These are phyloP conservation scores for Tyria jacobaeae DNA, from an alignment of 2,888 invertebrate species.

Conservation along the genomic window DNA sequence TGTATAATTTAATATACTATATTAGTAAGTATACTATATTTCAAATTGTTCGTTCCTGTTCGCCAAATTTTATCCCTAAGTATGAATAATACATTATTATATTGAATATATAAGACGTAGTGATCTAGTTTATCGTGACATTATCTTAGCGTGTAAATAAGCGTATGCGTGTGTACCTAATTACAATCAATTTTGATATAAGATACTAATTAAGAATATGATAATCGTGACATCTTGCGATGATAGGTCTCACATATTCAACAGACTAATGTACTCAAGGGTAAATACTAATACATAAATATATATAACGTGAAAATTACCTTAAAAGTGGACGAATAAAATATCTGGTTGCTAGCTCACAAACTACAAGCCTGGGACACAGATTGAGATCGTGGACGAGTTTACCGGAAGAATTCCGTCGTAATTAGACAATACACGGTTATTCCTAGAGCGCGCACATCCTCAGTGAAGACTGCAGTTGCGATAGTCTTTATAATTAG, in stretches of 20 bases:
- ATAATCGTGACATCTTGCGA: neutral
- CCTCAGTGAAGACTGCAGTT: slow-evolving; percentile 57
- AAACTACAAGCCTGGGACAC: slow-evolving; percentile 51
- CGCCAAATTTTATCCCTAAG: too few relatives aligned
- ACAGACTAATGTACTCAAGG: neutral
- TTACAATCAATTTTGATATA: neutral
- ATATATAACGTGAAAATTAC: neutral
- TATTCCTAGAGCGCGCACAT: slow-evolving; percentile 60
- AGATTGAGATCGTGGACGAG: slow-evolving; percentile 68
- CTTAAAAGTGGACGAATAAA: slow-evolving; percentile 15
- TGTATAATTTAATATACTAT: too few relatives aligned
- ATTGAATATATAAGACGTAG: too few relatives aligned
- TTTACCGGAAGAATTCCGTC: slow-evolving; percentile 69
- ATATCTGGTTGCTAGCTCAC: slow-evolving; percentile 34
- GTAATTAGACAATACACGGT: slow-evolving; percentile 66
- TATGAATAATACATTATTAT: too few relatives aligned
- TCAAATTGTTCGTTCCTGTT: too few relatives aligned
- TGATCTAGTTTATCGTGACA: too few relatives aligned
- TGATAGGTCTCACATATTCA: neutral
- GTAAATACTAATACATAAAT: neutral
- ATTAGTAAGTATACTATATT: too few relatives aligned
- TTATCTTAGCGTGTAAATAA: too few relatives aligned
- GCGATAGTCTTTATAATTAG: slow-evolving; percentile 79
- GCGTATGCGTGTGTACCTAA: too few relatives aligned
- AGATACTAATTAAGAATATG: neutral